Conservation (phyloP, 1,140 invertebrate genomes). For the Xylocopa sonorina region DNA sequence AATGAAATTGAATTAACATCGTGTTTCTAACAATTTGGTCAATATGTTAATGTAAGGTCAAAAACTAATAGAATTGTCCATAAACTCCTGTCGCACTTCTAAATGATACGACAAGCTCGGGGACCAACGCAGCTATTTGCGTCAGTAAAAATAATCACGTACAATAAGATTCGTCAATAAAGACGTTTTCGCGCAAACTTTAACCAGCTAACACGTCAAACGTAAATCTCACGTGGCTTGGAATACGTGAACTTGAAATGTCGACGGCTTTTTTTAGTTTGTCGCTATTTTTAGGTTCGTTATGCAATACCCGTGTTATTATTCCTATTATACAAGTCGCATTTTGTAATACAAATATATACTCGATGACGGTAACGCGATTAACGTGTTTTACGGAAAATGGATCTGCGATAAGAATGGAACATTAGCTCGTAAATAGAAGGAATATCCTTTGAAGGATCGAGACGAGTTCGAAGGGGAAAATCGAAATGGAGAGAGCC, state of each 20-base stretch:
- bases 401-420: too few relatives aligned
- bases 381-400: not conserved
- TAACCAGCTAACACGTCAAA: not conserved
- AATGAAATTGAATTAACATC: not conserved
- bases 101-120: constrained; percentile 37
- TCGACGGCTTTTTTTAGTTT: not conserved
- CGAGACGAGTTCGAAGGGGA: not conserved
- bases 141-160: constrained; percentile 43
- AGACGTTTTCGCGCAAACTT: constrained; percentile 35
- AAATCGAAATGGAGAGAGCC: not conserved
- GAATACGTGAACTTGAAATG: not conserved
- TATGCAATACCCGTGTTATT: not conserved
- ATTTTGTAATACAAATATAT: not conserved
- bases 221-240: not conserved
- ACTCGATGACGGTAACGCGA: not conserved
- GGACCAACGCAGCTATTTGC: constrained; percentile 27
- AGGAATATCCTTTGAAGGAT: too few relatives aligned
- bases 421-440: too few relatives aligned
- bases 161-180: constrained; percentile 54
- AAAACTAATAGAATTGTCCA: not conserved
- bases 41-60: not conserved
- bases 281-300: not conserved
- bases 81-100: constrained; percentile 13
- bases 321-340: too few relatives aligned
- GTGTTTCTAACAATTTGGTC: not conserved